phyloP scores from a whole-genome alignment of 2,113 vertebrate species.

The Microtus oregoni region DNA sequence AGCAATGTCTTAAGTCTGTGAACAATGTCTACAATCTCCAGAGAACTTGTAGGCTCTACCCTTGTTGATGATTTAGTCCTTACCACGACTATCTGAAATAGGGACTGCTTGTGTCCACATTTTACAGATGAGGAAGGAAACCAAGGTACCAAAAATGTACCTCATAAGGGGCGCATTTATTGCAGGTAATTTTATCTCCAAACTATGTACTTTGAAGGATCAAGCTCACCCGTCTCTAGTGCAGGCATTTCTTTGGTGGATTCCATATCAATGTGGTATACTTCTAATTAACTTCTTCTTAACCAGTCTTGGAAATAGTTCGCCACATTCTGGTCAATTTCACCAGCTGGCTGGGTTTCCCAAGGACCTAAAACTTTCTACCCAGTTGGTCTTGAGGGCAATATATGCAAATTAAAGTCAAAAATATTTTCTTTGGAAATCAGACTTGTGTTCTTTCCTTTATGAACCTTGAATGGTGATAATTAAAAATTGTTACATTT shows the following conservation, averaged over 20 bases:
- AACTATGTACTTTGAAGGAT: neutral
- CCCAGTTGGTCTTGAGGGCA: neutral
- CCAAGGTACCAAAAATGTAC: neutral
- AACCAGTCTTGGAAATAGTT: neutral
- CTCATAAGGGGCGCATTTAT: neutral
- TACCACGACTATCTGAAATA: neutral
- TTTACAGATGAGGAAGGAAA: neutral
- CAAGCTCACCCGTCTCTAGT: neutral
- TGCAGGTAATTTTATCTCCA: neutral
- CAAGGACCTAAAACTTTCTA: conserved; percentile 26
- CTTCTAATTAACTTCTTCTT: neutral
- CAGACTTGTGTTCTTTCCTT: conserved; percentile 34
- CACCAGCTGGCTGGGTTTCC: neutral
- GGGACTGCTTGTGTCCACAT: neutral
- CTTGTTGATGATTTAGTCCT: conserved; percentile 15
- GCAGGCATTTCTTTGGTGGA: neutral
- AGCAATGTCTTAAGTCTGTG: neutral
- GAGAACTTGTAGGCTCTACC: neutral
- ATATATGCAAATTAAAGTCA: neutral
- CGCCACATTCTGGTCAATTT: neutral
- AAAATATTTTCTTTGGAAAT: conserved; percentile 21
- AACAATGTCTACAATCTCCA: neutral
- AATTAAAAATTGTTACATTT: neutral
- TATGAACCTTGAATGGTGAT: neutral
- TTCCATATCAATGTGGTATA: neutral